These are phyloP conservation scores for Trichopria drosophilae DNA, from an alignment of 2,888 invertebrate species.

Conservation along the genomic window DNA sequence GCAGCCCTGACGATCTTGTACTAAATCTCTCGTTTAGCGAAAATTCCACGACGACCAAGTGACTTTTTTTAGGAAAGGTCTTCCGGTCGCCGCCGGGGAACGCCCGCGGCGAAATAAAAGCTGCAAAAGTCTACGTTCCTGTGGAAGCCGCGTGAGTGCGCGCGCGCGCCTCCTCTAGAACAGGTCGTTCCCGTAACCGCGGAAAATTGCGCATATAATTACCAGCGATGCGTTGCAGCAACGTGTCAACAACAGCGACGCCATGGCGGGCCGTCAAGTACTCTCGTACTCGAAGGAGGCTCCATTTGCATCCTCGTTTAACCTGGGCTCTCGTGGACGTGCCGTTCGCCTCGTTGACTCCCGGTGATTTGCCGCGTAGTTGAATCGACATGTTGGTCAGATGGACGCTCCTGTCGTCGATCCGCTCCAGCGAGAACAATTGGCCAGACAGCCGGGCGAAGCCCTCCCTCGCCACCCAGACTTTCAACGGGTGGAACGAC, in stretches of 20 bases:
- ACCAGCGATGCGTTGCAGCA: constrained; percentile 61
- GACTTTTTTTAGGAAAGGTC: no score
- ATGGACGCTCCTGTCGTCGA: constrained; percentile 64
- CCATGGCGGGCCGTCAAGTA: constrained; percentile 64
- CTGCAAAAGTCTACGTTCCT: no score
- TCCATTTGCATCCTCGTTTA: constrained; percentile 64
- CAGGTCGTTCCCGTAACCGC: no score
- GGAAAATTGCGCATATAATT: no score
- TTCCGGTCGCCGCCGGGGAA: no score
- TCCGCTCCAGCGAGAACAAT: constrained; percentile 62
- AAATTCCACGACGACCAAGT: no score
- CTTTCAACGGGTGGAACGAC: constrained; percentile 58
- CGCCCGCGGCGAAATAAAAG: no score
- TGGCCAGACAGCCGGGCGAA: constrained; percentile 67
- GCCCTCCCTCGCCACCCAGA: constrained; percentile 66
- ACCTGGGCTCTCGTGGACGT: constrained; percentile 37
- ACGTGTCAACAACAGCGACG: constrained; percentile 55
- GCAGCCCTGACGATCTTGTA: no score
- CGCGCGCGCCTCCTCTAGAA: no score
- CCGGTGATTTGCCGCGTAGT: constrained; percentile 39
- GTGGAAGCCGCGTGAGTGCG: no score
- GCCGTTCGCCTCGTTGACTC: constrained; percentile 56
- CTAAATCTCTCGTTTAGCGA: no score
- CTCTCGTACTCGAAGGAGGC: constrained; percentile 60
- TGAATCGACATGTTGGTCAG: constrained; percentile 65